Evolutionary conservation across 2,888 invertebrate species (phyloP).

Genomic region (Xanthia togata): DNA sequence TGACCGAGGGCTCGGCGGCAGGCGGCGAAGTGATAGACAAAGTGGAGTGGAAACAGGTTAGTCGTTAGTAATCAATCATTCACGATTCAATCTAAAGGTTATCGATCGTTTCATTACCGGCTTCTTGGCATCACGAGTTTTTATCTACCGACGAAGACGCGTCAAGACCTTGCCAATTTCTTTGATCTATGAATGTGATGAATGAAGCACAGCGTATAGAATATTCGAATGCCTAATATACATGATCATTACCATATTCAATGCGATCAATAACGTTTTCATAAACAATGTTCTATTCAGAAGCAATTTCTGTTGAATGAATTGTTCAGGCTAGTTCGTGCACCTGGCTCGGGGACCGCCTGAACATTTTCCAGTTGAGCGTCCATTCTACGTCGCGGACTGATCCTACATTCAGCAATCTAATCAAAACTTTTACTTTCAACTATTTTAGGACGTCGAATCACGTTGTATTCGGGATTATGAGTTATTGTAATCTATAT

Average conservation of each 20-base stretch:
- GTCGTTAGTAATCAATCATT: conserved; percentile 75
- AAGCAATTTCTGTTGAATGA: conserved; percentile 49
- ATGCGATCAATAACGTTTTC: conserved; percentile 47
- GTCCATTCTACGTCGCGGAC: conserved; percentile 20
- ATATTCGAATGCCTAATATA: conserved; percentile 48
- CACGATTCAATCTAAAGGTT: conserved; percentile 70
- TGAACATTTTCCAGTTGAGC: conserved; percentile 35
- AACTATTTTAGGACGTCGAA: conserved; percentile 45
- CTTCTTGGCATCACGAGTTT: conserved; percentile 69
- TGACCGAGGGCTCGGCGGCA: conserved; percentile 92
- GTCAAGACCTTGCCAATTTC: conserved; percentile 64
- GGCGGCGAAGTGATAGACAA: conserved; percentile 93
- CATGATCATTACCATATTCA: conserved; percentile 49
- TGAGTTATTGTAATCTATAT: conserved; percentile 29
- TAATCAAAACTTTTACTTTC: conserved; percentile 61
- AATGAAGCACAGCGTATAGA: conserved; percentile 38
- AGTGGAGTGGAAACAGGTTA: conserved; percentile 97
- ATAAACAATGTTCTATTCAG: conserved; percentile 48
- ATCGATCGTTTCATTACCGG: conserved; percentile 69
- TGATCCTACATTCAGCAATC: conserved; percentile 53
- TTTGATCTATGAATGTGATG: conserved; percentile 63
- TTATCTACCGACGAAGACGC: conserved; percentile 45
- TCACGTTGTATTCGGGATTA: conserved; percentile 36
- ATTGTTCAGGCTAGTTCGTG: conserved; percentile 41
- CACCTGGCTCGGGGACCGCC: conserved; percentile 39